Base-by-base conservation (phyloP, 1,140 invertebrate species). In the Aphidius ervi region DNA sequence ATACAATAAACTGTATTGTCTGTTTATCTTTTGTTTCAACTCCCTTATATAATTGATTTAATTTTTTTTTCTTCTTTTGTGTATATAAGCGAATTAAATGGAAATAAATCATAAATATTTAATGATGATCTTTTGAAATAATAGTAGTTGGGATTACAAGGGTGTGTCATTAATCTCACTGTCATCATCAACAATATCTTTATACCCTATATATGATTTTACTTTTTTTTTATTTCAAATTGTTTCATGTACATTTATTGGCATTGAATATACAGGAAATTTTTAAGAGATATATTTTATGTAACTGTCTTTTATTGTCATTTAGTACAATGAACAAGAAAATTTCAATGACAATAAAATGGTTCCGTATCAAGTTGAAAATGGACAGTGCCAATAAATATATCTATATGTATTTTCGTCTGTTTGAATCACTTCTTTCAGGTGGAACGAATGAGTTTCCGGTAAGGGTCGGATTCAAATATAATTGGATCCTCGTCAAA, bases 101-200 rank as follows among this genome's bases (percentile, higher is more conserved):
- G 73, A 80, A 77, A 80, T 80, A 79, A 80, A 80, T 79, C 77
- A 79, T 79, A 80, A 80, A 80, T 80, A 80, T 80, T 78, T 77
- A 80, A 79, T 74, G 76, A 78, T 16, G 16, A 75, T 72, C 69
- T 76, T 76, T 76, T 73, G 74, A 73, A 68, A 72, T 53, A 56
- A 42, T 63, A 54, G 16, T 16, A 16, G 16, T 16, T 16, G 70
- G 72, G 73, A 77, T 78, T 77, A 75, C 67, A 69, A 74, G 74
- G 76, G 73, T 72, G 65, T 68, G 57, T 53, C 58, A 47, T 57
- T 56, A 43, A 61, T 48, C 65, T 59, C 66, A 46, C 56, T 60
- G 23, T 4, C 23, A 31, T 56, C 62, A 62, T 16, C 23, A 23
- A 40, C 20, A 53, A 39, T 39, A 16, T 16, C 45, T 47, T 52